Evolutionary conservation across 2,113 vertebrate species (phyloP).

Genomic region (Oncorhynchus tshawytscha): DNA sequence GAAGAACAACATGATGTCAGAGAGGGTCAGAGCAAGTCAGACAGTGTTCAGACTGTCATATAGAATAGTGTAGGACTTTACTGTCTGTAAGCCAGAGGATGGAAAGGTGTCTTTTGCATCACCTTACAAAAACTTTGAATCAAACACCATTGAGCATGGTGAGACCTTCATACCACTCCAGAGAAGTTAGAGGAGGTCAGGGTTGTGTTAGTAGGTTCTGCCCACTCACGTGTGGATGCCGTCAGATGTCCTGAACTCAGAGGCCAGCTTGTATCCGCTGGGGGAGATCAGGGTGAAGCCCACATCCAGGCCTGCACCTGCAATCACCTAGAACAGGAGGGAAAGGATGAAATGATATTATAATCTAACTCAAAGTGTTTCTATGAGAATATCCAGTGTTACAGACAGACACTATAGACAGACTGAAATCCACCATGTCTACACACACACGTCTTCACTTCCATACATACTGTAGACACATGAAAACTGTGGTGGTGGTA

Average conservation of each 20-base stretch:
- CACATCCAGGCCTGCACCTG: slow-evolving; percentile 82
- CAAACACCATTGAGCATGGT: background rate
- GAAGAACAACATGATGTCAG: background rate
- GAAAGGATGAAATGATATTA: background rate
- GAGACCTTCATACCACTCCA: background rate
- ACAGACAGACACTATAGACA: background rate
- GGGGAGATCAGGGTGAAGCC: slow-evolving; percentile 83
- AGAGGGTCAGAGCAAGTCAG: background rate
- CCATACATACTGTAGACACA: background rate
- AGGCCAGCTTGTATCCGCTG: slow-evolving; percentile 71
- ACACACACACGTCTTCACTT: background rate
- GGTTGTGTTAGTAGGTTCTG: background rate
- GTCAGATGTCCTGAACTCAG: slow-evolving; percentile 80
- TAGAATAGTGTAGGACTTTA: no score
- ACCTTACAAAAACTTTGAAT: no score
- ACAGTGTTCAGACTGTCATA: background rate
- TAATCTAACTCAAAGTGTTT: background rate
- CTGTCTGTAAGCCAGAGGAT: no score
- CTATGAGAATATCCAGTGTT: background rate
- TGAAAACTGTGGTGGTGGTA: no score
- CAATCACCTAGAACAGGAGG: slow-evolving; percentile 76
- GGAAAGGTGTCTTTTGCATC: no score
- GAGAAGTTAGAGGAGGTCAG: background rate
- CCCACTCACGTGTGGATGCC: slow-evolving; percentile 81
- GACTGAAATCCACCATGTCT: background rate